A percentile compares a stretch with the other conserved stretches of the same genome.
Conservation (phyloP, 2,797 vertebrate genomes). For the Cynopterus sphinx region DNA sequence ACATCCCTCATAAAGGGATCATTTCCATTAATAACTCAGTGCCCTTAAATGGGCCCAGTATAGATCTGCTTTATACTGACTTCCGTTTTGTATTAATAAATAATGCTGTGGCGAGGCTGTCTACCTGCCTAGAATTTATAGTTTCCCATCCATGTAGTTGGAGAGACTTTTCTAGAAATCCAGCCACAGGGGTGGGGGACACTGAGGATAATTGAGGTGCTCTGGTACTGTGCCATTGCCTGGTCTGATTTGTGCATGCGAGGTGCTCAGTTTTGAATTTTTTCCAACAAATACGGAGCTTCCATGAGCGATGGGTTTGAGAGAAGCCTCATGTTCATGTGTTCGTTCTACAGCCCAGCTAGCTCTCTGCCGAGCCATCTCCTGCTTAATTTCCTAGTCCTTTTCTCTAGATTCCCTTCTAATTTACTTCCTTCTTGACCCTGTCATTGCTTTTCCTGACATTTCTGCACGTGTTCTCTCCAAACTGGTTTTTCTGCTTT, state of each 20-base stretch:
- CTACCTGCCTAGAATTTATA: background rate
- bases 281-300: background rate
- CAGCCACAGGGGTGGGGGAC: background rate
- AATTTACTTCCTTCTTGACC: background rate
- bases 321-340: rapidly evolving
- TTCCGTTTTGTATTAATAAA: background rate
- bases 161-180: background rate
- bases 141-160: background rate
- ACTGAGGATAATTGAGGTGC: background rate
- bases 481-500: background rate
- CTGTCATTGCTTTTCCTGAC: background rate
- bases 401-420: background rate
- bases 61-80: background rate
- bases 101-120: background rate
- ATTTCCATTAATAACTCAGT: background rate
- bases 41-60: background rate
- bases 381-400: too few relatives aligned
- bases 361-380: background rate
- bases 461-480: rapidly evolving
- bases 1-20: background rate
- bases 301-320: background rate
- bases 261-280: background rate
- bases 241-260: background rate
- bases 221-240: background rate
- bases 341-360: rapidly evolving